A percentile compares a stretch with the other conserved stretches of the same genome.
These are phyloP conservation scores for Mythimna loreyi DNA, from an alignment of 2,888 invertebrate genomes.

Conservation along the genomic window DNA sequence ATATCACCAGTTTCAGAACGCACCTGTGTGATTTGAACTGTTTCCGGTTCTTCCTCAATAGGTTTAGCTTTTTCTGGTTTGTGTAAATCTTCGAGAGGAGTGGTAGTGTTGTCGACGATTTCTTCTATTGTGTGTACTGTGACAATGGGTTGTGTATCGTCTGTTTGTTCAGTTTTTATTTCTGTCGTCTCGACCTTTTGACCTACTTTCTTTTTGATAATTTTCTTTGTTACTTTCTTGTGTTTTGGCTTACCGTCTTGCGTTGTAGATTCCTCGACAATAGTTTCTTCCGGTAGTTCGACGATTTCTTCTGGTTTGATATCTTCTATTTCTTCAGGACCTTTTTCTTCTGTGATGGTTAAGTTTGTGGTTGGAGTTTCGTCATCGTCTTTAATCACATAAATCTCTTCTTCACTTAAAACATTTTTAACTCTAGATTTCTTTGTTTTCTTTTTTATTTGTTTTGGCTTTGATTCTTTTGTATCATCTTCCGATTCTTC, in stretches of 20 bases:
- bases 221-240: background rate
- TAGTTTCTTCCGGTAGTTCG: constrained; percentile 69
- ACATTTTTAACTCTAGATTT: constrained; percentile 23
- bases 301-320: constrained; percentile 59
- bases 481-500: constrained; percentile 31
- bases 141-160: constrained; percentile 69
- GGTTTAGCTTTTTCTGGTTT: background rate
- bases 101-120: background rate
- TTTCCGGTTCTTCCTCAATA: background rate
- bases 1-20: constrained; percentile 46
- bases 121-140: constrained; percentile 20
- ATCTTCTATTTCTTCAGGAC: background rate
- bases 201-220: constrained; percentile 73
- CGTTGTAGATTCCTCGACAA: background rate
- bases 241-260: constrained; percentile 11
- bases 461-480: constrained; percentile 55
- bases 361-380: background rate
- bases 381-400: background rate
- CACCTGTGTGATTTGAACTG: constrained; percentile 53
- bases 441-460: constrained; percentile 51
- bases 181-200: constrained; percentile 75
- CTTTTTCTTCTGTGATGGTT: background rate
- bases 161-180: constrained; percentile 80
- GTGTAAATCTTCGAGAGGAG: background rate
- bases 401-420: background rate